Conservation (phyloP, 2,888 invertebrate species). For the Onchidella celtica region DNA sequence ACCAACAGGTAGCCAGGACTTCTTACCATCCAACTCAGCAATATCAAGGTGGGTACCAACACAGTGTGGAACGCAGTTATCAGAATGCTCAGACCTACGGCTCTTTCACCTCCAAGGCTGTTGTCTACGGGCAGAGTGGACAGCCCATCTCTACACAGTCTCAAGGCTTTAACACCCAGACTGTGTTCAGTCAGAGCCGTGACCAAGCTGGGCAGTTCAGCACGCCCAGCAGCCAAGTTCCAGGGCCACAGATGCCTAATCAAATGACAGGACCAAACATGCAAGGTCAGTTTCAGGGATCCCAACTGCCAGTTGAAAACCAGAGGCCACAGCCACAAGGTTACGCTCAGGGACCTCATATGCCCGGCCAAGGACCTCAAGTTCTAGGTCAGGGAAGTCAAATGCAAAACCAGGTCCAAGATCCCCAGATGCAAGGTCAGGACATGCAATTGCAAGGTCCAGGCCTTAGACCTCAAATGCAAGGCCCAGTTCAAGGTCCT, state of each 20-base stretch:
- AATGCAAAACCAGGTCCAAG: neutral
- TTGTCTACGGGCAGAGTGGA: neutral
- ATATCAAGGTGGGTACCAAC: constrained; percentile 37
- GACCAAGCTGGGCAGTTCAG: neutral
- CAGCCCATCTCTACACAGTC: constrained; percentile 11
- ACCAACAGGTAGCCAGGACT: neutral
- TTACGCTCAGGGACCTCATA: constrained; percentile 29
- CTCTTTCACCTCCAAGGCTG: constrained; percentile 20
- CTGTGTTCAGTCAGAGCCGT: neutral
- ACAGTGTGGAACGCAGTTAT: constrained; percentile 23
- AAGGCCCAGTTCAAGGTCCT: constrained; percentile 5
- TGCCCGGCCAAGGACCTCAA: constrained; percentile 4
- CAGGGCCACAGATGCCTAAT: too few relatives aligned
- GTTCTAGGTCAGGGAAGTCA: constrained; percentile 37
- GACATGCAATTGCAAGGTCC: constrained; percentile 34
- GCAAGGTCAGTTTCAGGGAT: neutral
- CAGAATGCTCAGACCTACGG: constrained; percentile 29
- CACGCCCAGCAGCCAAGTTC: too few relatives aligned
- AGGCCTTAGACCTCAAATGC: constrained; percentile 5
- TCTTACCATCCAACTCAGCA: neutral
- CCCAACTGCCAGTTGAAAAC: neutral
- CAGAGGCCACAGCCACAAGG: neutral
- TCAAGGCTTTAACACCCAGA: neutral
- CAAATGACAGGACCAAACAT: too few relatives aligned
- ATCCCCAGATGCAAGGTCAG: constrained; percentile 38